Percentiles rank a stretch among this genome's conserved stretches.
phyloP scores from a whole-genome alignment of 2,888 invertebrate species.

The Pimpla rufipes region DNA sequence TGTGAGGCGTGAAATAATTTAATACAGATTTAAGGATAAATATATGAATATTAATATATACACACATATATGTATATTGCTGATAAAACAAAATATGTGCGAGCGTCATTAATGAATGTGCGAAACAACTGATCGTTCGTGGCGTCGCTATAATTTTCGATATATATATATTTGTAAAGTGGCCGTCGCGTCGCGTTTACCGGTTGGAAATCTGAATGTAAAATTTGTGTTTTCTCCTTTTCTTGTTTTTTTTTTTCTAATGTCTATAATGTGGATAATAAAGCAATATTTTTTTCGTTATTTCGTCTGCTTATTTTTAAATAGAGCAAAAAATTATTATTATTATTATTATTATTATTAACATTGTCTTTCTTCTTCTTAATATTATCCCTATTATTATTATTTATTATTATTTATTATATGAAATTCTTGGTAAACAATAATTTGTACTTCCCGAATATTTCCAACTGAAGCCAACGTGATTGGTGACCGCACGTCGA shows the following conservation, averaged over 20 bases:
- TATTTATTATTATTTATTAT: not conserved
- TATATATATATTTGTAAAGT: not conserved
- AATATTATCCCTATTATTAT: no score
- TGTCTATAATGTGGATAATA: not conserved
- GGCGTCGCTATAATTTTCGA: not conserved
- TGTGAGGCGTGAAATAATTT: slow-evolving; percentile 21
- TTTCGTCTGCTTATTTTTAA: not conserved
- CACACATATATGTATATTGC: slow-evolving; percentile 6
- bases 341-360: not conserved
- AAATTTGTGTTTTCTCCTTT: not conserved
- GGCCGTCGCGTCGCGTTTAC: not conserved
- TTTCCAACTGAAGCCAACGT: not conserved
- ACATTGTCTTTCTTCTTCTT: no score
- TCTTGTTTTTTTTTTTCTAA: not conserved
- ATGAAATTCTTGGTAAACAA: no score
- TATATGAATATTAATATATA: slow-evolving; percentile 49
- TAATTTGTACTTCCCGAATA: not conserved
- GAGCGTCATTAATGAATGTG: slow-evolving; percentile 1
- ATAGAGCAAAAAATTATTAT: not conserved
- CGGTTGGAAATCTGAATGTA: not conserved
- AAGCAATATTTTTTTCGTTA: not conserved
- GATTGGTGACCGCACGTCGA: not conserved
- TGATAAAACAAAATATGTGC: not conserved
- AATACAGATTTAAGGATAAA: slow-evolving; percentile 24
- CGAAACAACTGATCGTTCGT: not conserved